Percentiles rank a stretch among this genome's conserved stretches.
phyloP scores from a whole-genome alignment of 2,113 vertebrate genomes.

The Embiotoca jacksoni region DNA sequence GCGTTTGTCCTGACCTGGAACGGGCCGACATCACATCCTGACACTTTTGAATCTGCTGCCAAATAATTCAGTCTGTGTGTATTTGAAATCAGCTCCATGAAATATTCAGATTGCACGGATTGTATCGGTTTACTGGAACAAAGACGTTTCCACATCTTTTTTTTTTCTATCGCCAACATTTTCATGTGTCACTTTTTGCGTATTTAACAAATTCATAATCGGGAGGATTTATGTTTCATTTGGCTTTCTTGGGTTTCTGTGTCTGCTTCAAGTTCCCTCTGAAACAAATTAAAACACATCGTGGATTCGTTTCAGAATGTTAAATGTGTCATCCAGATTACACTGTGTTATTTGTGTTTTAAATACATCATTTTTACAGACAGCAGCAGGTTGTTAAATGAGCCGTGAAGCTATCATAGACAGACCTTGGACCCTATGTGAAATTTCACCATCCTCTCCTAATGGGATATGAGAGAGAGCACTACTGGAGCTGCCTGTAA shows the following conservation, averaged over 20 bases:
- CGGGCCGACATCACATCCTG: slow-evolving; percentile 3
- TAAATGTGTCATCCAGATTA: neutral
- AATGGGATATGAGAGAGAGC: slow-evolving; percentile 30
- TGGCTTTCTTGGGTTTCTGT: slow-evolving; percentile 8
- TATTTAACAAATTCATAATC: slow-evolving; percentile 10
- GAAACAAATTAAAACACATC: neutral
- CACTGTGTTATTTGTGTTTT: neutral
- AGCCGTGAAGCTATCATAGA: neutral
- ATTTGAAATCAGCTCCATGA: slow-evolving; percentile 53
- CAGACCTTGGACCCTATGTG: slow-evolving; percentile 12
- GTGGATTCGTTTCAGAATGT: neutral
- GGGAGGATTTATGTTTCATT: neutral
- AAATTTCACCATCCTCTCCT: slow-evolving; percentile 49
- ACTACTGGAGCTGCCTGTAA: slow-evolving; percentile 40
- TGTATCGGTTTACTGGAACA: slow-evolving; percentile 45
- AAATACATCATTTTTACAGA: neutral
- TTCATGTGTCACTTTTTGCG: neutral
- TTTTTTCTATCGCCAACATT: neutral
- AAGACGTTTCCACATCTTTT: slow-evolving; percentile 7
- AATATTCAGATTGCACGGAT: slow-evolving; percentile 59
- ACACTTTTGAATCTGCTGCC: slow-evolving; percentile 46
- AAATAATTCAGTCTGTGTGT: slow-evolving; percentile 51
- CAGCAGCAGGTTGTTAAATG: slow-evolving; percentile 41
- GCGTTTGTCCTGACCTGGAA: slow-evolving; percentile 55
- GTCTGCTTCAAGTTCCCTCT: neutral